Evolutionary conservation across 2,113 vertebrate species (phyloP).

Genomic region (Brachypodius melanocephalos): DNA sequence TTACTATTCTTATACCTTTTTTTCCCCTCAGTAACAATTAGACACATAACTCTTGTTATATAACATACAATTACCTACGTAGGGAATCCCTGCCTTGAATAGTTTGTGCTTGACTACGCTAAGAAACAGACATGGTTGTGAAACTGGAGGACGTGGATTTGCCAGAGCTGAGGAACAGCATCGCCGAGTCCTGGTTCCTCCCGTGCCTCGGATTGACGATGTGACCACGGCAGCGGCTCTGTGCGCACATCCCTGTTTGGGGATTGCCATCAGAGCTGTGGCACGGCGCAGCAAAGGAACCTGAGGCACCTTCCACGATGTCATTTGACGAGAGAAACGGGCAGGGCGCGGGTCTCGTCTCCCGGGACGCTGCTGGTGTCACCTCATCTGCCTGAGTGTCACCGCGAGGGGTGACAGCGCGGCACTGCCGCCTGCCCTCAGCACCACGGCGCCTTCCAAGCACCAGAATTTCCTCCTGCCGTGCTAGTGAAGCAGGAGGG

Average conservation of each 20-base stretch:
- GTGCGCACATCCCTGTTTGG: background rate
- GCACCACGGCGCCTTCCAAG: accelerated
- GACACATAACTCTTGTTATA: background rate
- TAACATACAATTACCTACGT: background rate
- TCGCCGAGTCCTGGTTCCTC: background rate
- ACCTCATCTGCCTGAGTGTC: accelerated
- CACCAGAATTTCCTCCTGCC: background rate
- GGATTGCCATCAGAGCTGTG: background rate
- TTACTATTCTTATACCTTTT: background rate
- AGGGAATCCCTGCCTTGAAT: constrained; percentile 22
- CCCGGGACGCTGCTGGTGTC: background rate
- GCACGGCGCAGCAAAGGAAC: background rate
- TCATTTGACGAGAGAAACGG: background rate
- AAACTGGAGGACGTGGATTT: background rate
- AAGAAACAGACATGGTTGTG: background rate
- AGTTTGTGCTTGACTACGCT: background rate
- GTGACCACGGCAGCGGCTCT: background rate
- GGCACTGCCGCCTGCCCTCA: background rate
- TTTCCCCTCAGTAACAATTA: background rate
- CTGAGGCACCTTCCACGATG: accelerated
- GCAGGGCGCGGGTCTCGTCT: background rate
- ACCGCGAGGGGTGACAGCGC: background rate
- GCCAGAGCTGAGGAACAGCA: background rate
- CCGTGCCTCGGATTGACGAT: background rate
- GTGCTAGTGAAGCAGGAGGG: background rate